These are phyloP conservation scores for Tympanuchus pallidicinctus DNA, from an alignment of 2,113 vertebrate species.

Conservation along the genomic window DNA sequence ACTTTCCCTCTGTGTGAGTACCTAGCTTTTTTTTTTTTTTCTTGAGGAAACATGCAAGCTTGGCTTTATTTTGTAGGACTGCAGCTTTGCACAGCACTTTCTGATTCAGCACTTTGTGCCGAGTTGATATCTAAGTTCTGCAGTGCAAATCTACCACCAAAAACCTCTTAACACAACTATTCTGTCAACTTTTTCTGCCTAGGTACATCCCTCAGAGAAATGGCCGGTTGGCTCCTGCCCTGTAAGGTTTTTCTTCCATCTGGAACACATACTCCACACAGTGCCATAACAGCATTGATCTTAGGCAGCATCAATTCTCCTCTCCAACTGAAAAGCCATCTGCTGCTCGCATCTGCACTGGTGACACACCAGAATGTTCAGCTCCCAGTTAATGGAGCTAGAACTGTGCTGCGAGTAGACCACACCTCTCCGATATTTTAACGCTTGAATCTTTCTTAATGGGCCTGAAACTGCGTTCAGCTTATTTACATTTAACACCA, in stretches of 20 bases:
- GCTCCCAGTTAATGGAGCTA: background rate
- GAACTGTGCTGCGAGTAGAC: background rate
- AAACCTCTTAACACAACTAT: background rate
- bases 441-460: background rate
- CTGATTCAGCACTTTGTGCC: background rate
- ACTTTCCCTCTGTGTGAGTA: background rate
- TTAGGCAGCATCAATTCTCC: background rate
- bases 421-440: background rate
- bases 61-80: background rate
- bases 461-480: background rate
- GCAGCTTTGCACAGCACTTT: background rate
- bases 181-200: conserved; percentile 13
- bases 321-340: background rate
- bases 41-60: background rate
- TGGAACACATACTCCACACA: background rate
- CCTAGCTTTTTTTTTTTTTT: background rate
- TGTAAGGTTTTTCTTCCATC: background rate
- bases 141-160: background rate
- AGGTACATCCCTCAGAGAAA: background rate
- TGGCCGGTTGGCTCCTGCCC: background rate
- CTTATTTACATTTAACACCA: background rate
- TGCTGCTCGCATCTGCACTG: background rate
- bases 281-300: background rate
- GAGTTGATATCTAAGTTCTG: background rate
- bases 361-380: background rate